Conservation (phyloP, 64 coral and sea anemone species). For the Porites australiensis region DNA sequence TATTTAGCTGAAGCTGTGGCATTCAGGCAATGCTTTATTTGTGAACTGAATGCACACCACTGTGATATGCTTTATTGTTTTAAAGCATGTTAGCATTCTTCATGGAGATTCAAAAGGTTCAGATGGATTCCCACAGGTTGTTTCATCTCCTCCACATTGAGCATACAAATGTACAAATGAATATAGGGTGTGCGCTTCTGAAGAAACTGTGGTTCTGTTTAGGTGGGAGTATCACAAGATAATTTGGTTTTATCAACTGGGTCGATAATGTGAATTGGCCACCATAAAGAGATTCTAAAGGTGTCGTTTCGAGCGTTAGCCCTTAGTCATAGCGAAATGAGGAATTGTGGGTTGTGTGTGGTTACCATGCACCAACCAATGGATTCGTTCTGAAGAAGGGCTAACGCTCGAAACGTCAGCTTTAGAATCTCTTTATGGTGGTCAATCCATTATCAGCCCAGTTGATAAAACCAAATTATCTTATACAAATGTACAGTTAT, state of each 20-base stretch:
- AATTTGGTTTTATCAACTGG: too few species aligned
- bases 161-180: conserved; percentile 6
- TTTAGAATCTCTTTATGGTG: conserved; percentile 28
- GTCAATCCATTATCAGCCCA: conserved; percentile 23
- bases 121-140: conserved; percentile 4
- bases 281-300: too few species aligned
- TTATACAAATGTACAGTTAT: conserved; percentile 7
- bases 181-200: conserved; percentile 4
- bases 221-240: conserved; percentile 19
- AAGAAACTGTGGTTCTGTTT: conserved; percentile 21
- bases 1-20: conserved; percentile 1
- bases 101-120: conserved; percentile 19
- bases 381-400: too few species aligned
- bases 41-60: too few species aligned
- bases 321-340: too few species aligned
- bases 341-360: conserved; percentile 21
- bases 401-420: too few species aligned
- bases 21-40: neutral
- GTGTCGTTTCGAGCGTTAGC: too few species aligned
- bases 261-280: too few species aligned
- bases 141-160: conserved; percentile 6
- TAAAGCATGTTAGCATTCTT: too few species aligned
- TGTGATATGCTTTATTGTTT: too few species aligned
- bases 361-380: conserved; percentile 22
- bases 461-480: conserved; percentile 22